A percentile compares a stretch with the other conserved stretches of the same genome.
These are phyloP conservation scores for Candoia aspera DNA, from an alignment of 2,113 vertebrate species.

Conservation along the genomic window DNA sequence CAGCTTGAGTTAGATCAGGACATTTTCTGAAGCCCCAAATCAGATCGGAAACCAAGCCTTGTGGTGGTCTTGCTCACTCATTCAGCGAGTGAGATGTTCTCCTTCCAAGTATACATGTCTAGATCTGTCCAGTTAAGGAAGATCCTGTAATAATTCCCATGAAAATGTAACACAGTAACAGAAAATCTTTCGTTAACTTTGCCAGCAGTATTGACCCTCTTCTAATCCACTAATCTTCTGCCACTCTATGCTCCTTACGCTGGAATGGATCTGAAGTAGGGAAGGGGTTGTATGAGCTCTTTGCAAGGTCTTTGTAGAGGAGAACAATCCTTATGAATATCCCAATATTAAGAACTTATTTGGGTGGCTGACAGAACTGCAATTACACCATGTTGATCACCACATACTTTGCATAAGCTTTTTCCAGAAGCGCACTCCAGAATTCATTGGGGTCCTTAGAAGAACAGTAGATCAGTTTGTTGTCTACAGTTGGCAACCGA, in stretches of 20 bases:
- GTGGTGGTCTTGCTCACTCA: no score
- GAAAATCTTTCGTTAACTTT: neutral
- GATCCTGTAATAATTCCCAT: neutral
- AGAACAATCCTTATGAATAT: no score
- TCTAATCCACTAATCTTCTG: neutral
- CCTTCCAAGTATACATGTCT: neutral
- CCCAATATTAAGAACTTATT: neutral
- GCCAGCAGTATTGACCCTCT: neutral
- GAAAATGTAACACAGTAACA: neutral
- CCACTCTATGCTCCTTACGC: neutral
- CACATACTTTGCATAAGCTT: constrained; percentile 92
- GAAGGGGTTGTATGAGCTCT: neutral
- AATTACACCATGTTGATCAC: neutral
- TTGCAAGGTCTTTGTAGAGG: neutral
- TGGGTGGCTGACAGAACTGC: neutral
- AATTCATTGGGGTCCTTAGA: constrained; percentile 88
- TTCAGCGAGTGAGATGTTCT: neutral
- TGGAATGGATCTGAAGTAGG: neutral
- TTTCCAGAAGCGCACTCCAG: constrained; percentile 93
- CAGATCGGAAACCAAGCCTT: neutral
- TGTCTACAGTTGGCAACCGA: constrained; percentile 84
- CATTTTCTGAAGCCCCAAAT: neutral
- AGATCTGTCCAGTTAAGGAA: neutral
- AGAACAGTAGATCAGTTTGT: constrained; percentile 86
- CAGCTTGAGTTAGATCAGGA: neutral